A percentile compares a stretch with the other conserved stretches of the same genome.
Evolutionary conservation across 2,113 vertebrate species (phyloP).

Genomic region (Dromiciops gliroides): DNA sequence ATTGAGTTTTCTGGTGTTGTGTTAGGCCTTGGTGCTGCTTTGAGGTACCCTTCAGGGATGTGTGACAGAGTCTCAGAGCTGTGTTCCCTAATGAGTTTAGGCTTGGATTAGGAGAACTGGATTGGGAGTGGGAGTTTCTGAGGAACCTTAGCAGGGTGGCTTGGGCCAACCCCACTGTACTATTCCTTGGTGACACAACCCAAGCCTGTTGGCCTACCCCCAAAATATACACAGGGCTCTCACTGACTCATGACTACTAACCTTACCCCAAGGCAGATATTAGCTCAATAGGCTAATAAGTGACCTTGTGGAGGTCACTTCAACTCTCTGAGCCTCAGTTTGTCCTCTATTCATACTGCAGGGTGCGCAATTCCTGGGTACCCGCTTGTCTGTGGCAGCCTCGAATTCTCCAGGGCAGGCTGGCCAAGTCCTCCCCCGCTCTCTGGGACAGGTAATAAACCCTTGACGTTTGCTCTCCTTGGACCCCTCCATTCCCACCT

Average conservation of each 20-base stretch:
- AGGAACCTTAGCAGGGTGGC: background rate
- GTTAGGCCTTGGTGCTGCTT: background rate
- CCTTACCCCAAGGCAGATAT: background rate
- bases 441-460: slow-evolving; percentile 89
- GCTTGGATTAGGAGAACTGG: background rate
- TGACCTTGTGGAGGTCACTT: background rate
- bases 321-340: background rate
- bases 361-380: slow-evolving; percentile 89
- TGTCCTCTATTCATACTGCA: slow-evolving; percentile 67
- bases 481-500: background rate
- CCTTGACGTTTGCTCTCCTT: slow-evolving; percentile 77
- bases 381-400: slow-evolving; percentile 88
- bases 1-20: background rate
- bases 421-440: slow-evolving; percentile 88
- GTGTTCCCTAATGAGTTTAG: background rate
- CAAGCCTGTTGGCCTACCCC: background rate
- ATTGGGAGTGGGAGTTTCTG: background rate
- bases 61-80: background rate
- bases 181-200: background rate
- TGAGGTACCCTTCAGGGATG: background rate
- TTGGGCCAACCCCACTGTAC: background rate
- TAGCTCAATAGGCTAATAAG: background rate
- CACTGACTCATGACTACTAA: background rate
- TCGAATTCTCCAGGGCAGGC: slow-evolving; percentile 88
- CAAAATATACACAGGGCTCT: background rate